phyloP scores from a whole-genome alignment of 2,113 vertebrate species.

The Calonectris borealis region DNA sequence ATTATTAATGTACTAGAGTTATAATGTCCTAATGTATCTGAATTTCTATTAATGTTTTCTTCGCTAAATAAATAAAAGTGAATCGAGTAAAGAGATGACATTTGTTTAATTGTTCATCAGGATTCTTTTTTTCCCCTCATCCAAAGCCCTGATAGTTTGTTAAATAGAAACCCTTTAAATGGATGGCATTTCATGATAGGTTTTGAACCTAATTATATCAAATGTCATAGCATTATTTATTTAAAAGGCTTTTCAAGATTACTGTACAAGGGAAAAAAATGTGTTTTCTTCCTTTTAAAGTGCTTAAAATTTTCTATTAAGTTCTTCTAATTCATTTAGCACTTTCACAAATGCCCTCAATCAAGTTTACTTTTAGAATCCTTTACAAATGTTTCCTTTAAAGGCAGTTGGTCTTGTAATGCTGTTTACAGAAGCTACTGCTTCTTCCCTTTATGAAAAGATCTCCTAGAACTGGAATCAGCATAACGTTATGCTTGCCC shows the following conservation, averaged over 20 bases:
- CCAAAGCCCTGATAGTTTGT: conserved; percentile 49
- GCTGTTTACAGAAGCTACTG: not conserved
- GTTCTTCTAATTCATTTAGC: conserved; percentile 38
- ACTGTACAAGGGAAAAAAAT: conserved; percentile 11
- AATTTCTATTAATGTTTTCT: conserved; percentile 69
- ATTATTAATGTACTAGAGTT: conserved; percentile 71
- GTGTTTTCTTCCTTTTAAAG: conserved; percentile 9
- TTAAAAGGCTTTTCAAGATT: conserved; percentile 58
- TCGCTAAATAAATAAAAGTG: conserved; percentile 70
- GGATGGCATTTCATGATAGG: conserved; percentile 64
- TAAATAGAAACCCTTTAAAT: conserved; percentile 66
- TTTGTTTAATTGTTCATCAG: conserved; percentile 69
- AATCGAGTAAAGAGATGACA: conserved; percentile 57
- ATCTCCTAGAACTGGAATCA: not conserved
- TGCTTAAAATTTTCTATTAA: conserved; percentile 48
- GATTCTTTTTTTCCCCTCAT: not conserved
- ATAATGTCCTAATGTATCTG: conserved; percentile 62
- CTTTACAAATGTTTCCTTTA: conserved; percentile 5
- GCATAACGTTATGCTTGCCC: not conserved
- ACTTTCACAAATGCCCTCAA: conserved; percentile 1
- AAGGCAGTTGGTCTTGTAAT: not conserved
- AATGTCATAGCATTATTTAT: conserved; percentile 70
- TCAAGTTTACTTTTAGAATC: conserved; percentile 3
- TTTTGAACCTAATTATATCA: conserved; percentile 73
- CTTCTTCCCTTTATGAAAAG: not conserved